phyloP scores from a whole-genome alignment of 2,113 vertebrate genomes.

The Pedetes capensis region DNA sequence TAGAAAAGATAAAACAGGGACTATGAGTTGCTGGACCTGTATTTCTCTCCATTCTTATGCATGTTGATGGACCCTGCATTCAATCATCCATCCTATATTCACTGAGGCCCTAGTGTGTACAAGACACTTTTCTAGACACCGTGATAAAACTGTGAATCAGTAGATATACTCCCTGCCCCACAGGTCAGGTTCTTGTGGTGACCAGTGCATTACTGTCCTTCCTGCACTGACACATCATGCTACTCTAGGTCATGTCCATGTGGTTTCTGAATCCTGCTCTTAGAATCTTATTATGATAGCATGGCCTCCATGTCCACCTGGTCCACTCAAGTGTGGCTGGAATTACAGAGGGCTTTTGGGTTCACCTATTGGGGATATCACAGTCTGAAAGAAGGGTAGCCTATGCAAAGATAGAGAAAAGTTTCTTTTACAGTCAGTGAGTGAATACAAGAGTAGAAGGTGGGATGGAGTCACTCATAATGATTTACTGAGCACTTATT shows the following conservation, averaged over 20 bases:
- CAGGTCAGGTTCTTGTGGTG: neutral
- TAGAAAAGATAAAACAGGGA: neutral
- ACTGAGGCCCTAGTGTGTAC: neutral
- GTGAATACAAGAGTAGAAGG: neutral
- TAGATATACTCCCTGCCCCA: neutral
- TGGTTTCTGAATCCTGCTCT: neutral
- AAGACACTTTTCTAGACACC: neutral
- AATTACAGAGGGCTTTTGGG: neutral
- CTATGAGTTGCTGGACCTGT: neutral
- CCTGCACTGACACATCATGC: neutral
- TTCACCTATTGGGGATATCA: neutral
- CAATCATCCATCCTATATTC: neutral
- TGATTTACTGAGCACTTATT: neutral
- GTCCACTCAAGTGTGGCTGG: neutral
- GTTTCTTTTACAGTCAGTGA: neutral
- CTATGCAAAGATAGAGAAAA: neutral
- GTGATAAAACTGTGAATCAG: neutral
- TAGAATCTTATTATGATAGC: neutral
- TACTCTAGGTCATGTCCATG: neutral
- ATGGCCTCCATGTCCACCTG: neutral
- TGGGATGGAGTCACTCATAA: neutral
- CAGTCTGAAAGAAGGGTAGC: neutral
- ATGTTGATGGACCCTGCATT: neutral
- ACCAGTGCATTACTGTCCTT: neutral
- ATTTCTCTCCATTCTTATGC: neutral